Base-by-base conservation (phyloP, 2,888 invertebrate species). In the Oeneis ivallda region DNA sequence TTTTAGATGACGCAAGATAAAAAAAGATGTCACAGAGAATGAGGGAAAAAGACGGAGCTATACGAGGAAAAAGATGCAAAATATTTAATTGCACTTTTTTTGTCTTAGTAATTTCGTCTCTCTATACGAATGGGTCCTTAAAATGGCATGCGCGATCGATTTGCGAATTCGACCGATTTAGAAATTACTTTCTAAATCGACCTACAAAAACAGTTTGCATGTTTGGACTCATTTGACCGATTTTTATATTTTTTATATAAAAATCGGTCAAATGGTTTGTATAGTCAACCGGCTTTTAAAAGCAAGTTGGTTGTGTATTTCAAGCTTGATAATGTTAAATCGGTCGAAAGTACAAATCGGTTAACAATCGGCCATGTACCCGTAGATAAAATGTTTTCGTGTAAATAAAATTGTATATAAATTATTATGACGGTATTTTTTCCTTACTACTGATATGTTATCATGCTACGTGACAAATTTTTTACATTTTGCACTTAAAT, bases 371-470 rank as follows among this genome's bases (percentile, higher is more conserved):
- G 39, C 8, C 39, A 41, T 41, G 37, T 34, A 17, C 17, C 19
- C 19, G 26, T 57, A 67, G 49, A 49, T 52, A 54, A 57, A 57
- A n/a, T 70, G 68, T 72, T 54, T 62, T 64, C 32, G 5, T 71
- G 71, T 72, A 72, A 68, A 71, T 69, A 60, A 60, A 26, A 49
- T 13, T 70, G 65, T 72, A 68, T 65, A 72, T 69, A 72, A 47
- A 41, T 19, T 41, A 54, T 34, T 47, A 15, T 66, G 70, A 64
- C 67, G 66, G 69, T 67, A 47, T 67, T 56, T 47, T 64, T 67
- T 67, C 64, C 69, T 66, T 62, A 54, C 67, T 62, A 39, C 65
- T 58, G 61, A 64, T 41, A 47, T 47, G 15, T 26, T 4, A 4
- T 11, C 13, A 47, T 2, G 45, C 52, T 54, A 37, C 43, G 63